Conservation (phyloP, 2,888 invertebrate species). For the Automeris io region DNA sequence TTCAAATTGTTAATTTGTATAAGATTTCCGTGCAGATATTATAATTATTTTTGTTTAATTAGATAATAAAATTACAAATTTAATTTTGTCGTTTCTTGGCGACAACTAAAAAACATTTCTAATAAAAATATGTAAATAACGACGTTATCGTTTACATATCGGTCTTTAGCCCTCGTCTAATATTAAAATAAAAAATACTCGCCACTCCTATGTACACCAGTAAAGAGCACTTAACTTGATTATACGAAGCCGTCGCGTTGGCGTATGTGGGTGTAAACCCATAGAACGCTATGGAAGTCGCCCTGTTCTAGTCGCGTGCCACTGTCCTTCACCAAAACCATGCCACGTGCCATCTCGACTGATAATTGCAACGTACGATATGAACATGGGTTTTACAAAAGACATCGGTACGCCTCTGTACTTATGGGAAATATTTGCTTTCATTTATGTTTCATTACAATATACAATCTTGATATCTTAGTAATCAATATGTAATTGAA, state of each 20-base stretch:
- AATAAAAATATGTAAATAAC: not conserved
- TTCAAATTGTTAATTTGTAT: no score
- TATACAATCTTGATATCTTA: not conserved
- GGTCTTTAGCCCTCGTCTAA: constrained; percentile 38
- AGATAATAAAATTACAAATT: no score
- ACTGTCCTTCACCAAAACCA: constrained; percentile 39
- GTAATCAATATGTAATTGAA: not conserved
- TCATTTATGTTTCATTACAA: not conserved
- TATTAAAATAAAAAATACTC: constrained; percentile 63
- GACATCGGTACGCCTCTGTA: constrained; percentile 12
- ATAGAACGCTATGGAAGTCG: constrained; percentile 34
- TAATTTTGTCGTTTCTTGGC: no score
- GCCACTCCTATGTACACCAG: constrained; percentile 41
- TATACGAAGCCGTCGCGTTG: constrained; percentile 60
- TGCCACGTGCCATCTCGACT: constrained; percentile 39
- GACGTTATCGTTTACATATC: not conserved
- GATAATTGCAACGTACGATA: constrained; percentile 49
- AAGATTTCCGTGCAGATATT: no score
- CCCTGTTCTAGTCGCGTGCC: constrained; percentile 34
- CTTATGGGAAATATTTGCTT: constrained; percentile 9
- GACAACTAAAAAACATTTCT: not conserved
- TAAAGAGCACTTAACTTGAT: constrained; percentile 76
- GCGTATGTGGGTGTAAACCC: constrained; percentile 31
- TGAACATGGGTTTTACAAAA: constrained; percentile 24
- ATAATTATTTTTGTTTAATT: no score